Percentiles rank a stretch among this genome's conserved stretches.
Evolutionary conservation across 2,797 vertebrate species (phyloP).

Genomic region (Acestrorhynchus altus): DNA sequence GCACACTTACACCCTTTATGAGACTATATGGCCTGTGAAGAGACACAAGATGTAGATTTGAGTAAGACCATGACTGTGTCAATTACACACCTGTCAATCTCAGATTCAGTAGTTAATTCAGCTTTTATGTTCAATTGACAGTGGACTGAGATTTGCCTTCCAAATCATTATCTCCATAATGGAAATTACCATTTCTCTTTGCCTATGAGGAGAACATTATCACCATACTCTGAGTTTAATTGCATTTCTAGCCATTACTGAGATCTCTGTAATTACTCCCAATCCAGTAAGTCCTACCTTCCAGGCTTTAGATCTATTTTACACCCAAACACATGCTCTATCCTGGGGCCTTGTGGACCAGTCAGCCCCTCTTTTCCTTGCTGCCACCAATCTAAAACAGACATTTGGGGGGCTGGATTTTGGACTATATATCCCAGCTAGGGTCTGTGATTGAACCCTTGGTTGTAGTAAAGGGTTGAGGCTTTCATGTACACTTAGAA

Average conservation of each 20-base stretch:
- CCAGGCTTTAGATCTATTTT: slow-evolving; percentile 2
- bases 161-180: slow-evolving; percentile 22
- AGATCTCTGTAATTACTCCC: not conserved
- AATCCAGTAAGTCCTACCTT: not conserved
- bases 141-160: not conserved
- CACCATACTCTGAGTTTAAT: slow-evolving; percentile 37
- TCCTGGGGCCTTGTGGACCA: not conserved
- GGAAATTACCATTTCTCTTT: slow-evolving; percentile 28
- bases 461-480: slow-evolving; percentile 13
- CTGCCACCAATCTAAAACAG: slow-evolving; percentile 3
- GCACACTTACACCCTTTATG: too few species aligned
- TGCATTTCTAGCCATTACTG: slow-evolving; percentile 36
- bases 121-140: not conserved
- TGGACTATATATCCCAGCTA: slow-evolving; percentile 2
- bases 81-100: not conserved
- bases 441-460: slow-evolving; percentile 10
- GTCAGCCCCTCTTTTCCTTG: not conserved
- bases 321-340: slow-evolving; percentile 12
- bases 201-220: slow-evolving; percentile 19
- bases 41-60: too few species aligned
- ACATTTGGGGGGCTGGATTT: not conserved
- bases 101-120: not conserved
- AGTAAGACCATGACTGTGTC: not conserved
- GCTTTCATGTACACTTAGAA: slow-evolving; percentile 20
- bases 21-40: too few species aligned